Evolutionary conservation across 1,140 invertebrate genomes (phyloP).

Genomic region (Bombus confusus): DNA sequence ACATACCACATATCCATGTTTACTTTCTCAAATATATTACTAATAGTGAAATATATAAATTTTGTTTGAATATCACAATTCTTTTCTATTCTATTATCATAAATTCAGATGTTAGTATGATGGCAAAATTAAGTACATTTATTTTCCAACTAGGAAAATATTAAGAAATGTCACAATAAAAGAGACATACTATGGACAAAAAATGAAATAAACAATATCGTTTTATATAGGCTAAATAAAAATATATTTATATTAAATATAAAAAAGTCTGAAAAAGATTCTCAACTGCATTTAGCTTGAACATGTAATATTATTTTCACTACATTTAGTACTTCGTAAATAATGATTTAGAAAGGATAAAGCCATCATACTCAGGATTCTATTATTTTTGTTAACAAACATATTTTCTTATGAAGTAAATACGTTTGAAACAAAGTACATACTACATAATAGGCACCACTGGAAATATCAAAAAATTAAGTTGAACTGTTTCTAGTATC

Average conservation of each 20-base stretch:
- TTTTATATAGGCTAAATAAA: neutral
- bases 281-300: neutral
- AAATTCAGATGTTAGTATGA: slow-evolving; percentile 4
- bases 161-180: neutral
- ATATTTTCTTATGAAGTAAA: slow-evolving; percentile 58
- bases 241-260: neutral
- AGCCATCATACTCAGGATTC: neutral
- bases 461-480: slow-evolving; percentile 74
- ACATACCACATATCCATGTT: neutral
- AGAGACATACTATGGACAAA: neutral
- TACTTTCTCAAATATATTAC: neutral
- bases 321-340: neutral
- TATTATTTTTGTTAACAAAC: slow-evolving; percentile 58
- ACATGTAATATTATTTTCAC: neutral
- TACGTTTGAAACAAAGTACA: slow-evolving; percentile 59
- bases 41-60: neutral
- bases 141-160: neutral
- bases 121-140: slow-evolving; percentile 4
- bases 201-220: neutral
- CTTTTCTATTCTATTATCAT: no score
- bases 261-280: neutral
- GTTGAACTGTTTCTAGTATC: slow-evolving; percentile 70
- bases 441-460: slow-evolving; percentile 75
- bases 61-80: neutral
- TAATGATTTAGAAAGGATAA: slow-evolving; percentile 9